Percentiles rank a stretch among this genome's conserved stretches.
Conservation (phyloP, 2,113 vertebrate genomes). For the Halcyon malimbica region DNA sequence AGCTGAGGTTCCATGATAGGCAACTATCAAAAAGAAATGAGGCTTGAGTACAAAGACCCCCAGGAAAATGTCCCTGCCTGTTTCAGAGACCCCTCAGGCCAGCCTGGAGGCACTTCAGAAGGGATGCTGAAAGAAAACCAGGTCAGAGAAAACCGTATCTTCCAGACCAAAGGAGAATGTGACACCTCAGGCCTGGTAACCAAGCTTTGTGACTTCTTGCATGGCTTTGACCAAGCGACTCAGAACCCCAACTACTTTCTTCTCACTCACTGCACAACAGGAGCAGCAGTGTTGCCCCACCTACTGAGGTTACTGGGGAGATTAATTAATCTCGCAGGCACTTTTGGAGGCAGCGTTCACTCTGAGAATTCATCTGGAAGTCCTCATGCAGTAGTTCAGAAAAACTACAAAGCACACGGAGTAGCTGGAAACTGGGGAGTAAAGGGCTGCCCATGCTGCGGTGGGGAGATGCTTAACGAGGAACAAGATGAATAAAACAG, state of each 20-base stretch:
- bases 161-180: not conserved
- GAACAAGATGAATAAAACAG: conserved; percentile 35
- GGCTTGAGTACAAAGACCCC: not conserved
- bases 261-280: not conserved
- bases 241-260: not conserved
- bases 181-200: not conserved
- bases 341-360: not conserved
- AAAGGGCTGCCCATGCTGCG: not conserved
- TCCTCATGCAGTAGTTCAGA: conserved; percentile 15
- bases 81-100: not conserved
- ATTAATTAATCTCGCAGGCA: not conserved
- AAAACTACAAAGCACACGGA: not conserved
- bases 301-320: not conserved
- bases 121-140: not conserved
- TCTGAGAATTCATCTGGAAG: conserved; percentile 37
- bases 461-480: not conserved
- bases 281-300: not conserved
- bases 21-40: conserved; percentile 3
- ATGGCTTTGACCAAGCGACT: not conserved
- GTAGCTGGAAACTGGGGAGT: not conserved
- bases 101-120: not conserved
- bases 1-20: conserved; percentile 30
- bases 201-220: not conserved
- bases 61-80: not conserved
- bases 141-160: not conserved